phyloP scores from a whole-genome alignment of 1,140 invertebrate species.

The Anastrepha ludens region DNA sequence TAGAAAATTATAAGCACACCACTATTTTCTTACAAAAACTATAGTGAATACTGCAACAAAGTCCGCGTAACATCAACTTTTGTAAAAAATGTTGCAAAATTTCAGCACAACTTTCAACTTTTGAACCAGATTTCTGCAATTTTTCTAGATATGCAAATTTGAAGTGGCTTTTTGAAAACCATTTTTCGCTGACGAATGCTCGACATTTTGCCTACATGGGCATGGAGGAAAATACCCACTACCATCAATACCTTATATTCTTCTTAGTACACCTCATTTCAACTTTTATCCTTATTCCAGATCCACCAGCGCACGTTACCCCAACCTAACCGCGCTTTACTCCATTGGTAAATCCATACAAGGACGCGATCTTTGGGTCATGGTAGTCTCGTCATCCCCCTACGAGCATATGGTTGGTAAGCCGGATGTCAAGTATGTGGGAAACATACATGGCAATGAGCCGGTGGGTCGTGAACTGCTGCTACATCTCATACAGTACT shows the following conservation, averaged over 20 bases:
- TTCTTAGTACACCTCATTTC: background rate
- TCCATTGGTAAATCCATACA: slow-evolving; percentile 94
- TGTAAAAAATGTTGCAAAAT: no score
- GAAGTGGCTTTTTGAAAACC: no score
- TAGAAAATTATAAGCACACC: no score
- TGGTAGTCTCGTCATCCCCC: slow-evolving; percentile 92
- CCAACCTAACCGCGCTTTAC: slow-evolving; percentile 90
- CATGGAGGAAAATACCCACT: no score
- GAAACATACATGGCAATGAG: slow-evolving; percentile 94
- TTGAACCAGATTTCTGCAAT: no score
- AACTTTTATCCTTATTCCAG: slow-evolving; percentile 53
- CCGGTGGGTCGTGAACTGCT: slow-evolving; percentile 91
- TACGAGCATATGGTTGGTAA: slow-evolving; percentile 94
- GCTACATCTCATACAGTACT: slow-evolving; percentile 90
- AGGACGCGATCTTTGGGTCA: slow-evolving; percentile 94
- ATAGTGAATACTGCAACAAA: no score
- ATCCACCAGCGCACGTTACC: slow-evolving; percentile 85
- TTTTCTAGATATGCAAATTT: no score
- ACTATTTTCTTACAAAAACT: no score
- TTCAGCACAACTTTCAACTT: no score
- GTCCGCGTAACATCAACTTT: no score
- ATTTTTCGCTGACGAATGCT: no score
- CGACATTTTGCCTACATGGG: no score
- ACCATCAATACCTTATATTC: background rate
- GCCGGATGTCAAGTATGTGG: slow-evolving; percentile 94